Percentiles rank a stretch among this genome's conserved stretches.
These are phyloP conservation scores for Osmerus eperlanus DNA, from an alignment of 2,113 vertebrate genomes.

Conservation along the genomic window DNA sequence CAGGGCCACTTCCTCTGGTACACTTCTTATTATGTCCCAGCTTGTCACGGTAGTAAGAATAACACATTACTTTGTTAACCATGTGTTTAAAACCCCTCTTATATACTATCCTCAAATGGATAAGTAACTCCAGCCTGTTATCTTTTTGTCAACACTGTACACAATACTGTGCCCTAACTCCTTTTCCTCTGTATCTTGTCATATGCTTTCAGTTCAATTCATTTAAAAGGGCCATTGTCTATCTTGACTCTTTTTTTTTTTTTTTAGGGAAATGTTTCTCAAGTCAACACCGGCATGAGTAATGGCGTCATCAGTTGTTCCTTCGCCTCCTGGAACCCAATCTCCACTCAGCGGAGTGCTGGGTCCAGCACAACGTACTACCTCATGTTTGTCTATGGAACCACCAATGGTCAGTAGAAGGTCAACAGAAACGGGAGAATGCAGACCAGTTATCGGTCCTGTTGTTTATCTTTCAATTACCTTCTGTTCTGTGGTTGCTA, in stretches of 20 bases:
- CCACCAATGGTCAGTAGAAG: constrained; percentile 49
- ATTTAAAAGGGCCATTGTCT: background rate
- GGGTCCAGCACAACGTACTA: constrained; percentile 41
- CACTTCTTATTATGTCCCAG: background rate
- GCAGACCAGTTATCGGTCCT: no score
- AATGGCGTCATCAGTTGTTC: constrained; percentile 67
- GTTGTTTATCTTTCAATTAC: no score
- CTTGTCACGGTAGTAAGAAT: background rate
- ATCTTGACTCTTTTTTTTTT: background rate
- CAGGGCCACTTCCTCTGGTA: constrained; percentile 61
- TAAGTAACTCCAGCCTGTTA: no score
- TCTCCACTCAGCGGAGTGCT: constrained; percentile 51
- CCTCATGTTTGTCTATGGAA: constrained; percentile 65
- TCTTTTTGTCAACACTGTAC: no score
- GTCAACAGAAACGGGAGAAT: background rate
- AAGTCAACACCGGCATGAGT: constrained; percentile 37
- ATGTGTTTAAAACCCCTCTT: no score
- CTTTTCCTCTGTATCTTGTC: no score
- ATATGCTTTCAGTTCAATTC: background rate
- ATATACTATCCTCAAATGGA: no score
- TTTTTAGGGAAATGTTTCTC: constrained; percentile 61
- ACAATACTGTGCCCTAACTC: no score
- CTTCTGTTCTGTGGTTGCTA: no score
- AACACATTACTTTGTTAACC: no score
- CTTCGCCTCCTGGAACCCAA: constrained; percentile 64